Percentiles rank a stretch among this genome's conserved stretches.
Conservation (phyloP, 1,140 invertebrate genomes). For the Onthophagus taurus region DNA sequence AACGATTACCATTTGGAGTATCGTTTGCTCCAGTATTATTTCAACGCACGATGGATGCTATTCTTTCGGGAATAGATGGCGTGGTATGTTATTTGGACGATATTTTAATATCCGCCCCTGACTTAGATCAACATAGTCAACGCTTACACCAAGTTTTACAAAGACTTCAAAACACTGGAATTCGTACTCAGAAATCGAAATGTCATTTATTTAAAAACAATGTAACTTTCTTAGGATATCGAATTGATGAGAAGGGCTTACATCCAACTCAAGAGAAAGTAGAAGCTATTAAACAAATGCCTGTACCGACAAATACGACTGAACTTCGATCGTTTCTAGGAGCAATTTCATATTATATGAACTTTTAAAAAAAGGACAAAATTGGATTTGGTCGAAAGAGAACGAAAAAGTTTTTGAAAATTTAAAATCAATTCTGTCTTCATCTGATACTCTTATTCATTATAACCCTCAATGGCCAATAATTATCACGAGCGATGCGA, state of each 20-base stretch:
- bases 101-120: neutral
- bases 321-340: constrained; percentile 9
- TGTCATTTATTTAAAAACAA: constrained; percentile 9
- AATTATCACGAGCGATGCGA: too few species aligned
- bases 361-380: too few species aligned
- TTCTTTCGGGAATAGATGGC: neutral
- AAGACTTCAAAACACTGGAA: neutral
- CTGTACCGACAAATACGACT: constrained; percentile 11
- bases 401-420: too few species aligned
- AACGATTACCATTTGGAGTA: constrained; percentile 3
- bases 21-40: neutral
- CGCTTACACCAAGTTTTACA: neutral
- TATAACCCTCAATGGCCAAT: too few species aligned
- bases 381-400: too few species aligned
- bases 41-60: constrained; percentile 3
- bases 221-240: constrained; percentile 19
- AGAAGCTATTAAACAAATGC: constrained; percentile 11
- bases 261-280: constrained; percentile 16
- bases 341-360: constrained; percentile 2
- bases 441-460: too few species aligned
- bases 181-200: neutral
- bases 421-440: too few species aligned
- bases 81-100: neutral
- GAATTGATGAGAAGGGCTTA: constrained; percentile 16
- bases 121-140: neutral